Percentiles rank a stretch among this genome's conserved stretches.
Conservation (phyloP, 1,140 invertebrate genomes). For the Sitobion miscanthi region DNA sequence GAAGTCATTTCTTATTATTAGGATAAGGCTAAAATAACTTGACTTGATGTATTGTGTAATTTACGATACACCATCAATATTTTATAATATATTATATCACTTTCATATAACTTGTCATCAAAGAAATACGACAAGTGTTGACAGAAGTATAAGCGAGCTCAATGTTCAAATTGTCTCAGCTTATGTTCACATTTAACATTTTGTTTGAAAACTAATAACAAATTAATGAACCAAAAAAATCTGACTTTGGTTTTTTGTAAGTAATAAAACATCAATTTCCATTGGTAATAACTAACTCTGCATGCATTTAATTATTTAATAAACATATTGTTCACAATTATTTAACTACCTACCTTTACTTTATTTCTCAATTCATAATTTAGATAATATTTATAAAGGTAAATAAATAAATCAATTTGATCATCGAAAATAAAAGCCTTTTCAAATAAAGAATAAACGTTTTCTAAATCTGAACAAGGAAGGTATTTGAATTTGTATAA, state of each 20-base stretch:
- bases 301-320: no score
- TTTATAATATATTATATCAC: not conserved
- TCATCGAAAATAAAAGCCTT: no score
- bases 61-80: not conserved
- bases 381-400: no score
- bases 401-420: no score
- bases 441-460: no score
- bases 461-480: not conserved
- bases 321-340: no score
- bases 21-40: not conserved
- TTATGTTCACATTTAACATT: not conserved
- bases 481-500: not conserved
- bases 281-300: no score
- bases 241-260: no score
- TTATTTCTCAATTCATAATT: no score
- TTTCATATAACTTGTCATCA: not conserved
- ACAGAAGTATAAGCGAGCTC: not conserved
- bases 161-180: not conserved
- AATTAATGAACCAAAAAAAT: not conserved
- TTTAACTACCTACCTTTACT: no score
- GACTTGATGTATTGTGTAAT: not conserved
- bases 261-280: no score
- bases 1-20: not conserved
- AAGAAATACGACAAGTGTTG: not conserved
- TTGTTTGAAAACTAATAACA: not conserved